These are phyloP conservation scores for Bambusicola thoracicus DNA, from an alignment of 2,113 vertebrate species.

Conservation along the genomic window DNA sequence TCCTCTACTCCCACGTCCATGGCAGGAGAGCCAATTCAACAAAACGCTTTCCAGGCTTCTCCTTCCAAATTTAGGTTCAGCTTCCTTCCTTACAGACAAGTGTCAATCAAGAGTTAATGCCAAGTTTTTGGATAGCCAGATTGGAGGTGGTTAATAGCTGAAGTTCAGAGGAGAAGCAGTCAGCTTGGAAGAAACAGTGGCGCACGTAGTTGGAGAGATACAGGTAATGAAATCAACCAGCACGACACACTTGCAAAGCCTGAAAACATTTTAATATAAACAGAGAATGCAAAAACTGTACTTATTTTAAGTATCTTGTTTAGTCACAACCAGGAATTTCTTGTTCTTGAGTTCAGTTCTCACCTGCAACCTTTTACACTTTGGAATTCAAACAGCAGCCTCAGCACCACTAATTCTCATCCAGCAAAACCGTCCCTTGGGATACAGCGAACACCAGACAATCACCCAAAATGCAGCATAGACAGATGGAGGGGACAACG, in stretches of 20 bases:
- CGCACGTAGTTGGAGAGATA: background rate
- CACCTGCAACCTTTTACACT: background rate
- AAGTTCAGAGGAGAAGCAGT: background rate
- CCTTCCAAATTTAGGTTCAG: background rate
- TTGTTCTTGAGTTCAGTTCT: background rate
- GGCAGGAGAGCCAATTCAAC: background rate
- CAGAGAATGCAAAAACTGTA: accelerated
- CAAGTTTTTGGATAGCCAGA: background rate
- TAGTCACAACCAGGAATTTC: background rate
- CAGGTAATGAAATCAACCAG: background rate
- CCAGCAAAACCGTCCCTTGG: background rate
- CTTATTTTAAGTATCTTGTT: background rate
- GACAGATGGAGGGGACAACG: accelerated
- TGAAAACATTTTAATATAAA: background rate
- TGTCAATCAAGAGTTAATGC: background rate
- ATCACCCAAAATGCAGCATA: background rate
- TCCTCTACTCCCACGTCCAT: background rate
- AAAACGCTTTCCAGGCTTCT: background rate
- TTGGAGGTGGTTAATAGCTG: background rate
- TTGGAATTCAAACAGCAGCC: background rate
- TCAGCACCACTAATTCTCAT: background rate
- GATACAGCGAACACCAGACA: background rate
- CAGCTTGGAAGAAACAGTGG: background rate
- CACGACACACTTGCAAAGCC: background rate
- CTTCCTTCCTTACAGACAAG: background rate